These are phyloP conservation scores for Lasius platythorax DNA, from an alignment of 2,888 invertebrate genomes.

Conservation along the genomic window DNA sequence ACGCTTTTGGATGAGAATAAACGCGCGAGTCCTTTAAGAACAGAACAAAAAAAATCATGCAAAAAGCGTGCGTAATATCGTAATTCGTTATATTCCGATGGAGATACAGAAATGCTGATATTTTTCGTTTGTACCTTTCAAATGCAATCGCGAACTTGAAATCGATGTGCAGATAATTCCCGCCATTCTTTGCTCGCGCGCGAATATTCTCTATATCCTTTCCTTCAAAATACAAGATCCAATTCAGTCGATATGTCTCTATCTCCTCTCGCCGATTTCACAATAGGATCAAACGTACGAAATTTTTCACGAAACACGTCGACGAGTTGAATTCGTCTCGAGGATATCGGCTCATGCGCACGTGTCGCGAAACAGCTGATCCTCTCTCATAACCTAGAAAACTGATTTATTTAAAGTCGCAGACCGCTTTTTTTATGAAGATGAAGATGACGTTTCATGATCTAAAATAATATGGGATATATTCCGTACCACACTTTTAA, in stretches of 20 bases:
- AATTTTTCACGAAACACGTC: neutral
- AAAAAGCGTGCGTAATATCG: neutral
- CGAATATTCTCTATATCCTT: neutral
- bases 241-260: neutral
- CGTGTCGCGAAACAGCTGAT: neutral
- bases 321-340: neutral
- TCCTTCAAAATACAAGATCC: neutral
- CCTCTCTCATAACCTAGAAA: neutral
- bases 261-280: neutral
- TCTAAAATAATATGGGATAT: neutral
- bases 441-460: neutral
- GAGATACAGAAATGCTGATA: neutral
- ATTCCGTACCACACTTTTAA: neutral
- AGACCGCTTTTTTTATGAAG: neutral
- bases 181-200: slow-evolving; percentile 7
- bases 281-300: neutral
- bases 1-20: slow-evolving; percentile 72
- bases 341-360: neutral
- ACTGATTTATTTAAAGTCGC: neutral
- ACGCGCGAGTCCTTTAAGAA: slow-evolving; percentile 62
- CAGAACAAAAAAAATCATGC: neutral
- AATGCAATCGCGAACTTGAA: neutral
- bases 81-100: neutral
- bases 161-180: neutral
- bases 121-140: slow-evolving; percentile 12